phyloP scores from a whole-genome alignment of 2,797 vertebrate species.

The Lutra lutra region DNA sequence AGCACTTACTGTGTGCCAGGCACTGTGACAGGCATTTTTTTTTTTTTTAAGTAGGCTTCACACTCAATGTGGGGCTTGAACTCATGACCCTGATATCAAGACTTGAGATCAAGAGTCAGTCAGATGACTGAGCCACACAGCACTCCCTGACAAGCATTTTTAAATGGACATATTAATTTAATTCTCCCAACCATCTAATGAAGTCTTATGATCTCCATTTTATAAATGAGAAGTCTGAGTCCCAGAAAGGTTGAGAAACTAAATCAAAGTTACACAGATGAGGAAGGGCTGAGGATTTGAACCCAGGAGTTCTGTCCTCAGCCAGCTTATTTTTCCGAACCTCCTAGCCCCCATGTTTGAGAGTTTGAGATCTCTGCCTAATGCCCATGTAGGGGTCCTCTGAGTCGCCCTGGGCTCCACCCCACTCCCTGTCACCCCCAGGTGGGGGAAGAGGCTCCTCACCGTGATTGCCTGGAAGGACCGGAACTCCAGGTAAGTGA shows the following conservation, averaged over 20 bases:
- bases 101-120: background rate
- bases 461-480: constrained; percentile 94
- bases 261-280: background rate
- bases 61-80: background rate
- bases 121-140: background rate
- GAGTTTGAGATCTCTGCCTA: background rate
- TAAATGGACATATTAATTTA: background rate
- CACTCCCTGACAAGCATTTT: background rate
- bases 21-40: background rate
- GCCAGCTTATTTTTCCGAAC: background rate
- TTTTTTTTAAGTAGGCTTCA: background rate
- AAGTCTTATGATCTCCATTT: background rate
- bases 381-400: background rate
- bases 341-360: background rate
- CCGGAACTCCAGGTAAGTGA: constrained; percentile 95
- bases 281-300: background rate
- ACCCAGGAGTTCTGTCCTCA: background rate
- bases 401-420: background rate
- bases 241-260: background rate
- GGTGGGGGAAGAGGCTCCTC: constrained; percentile 27
- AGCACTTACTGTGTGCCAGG: background rate
- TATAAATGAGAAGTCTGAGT: background rate
- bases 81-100: background rate
- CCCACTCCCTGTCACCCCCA: background rate
- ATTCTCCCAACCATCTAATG: background rate